phyloP scores from a whole-genome alignment of 2,888 invertebrate species.

The Minunthozetes semirufus region DNA sequence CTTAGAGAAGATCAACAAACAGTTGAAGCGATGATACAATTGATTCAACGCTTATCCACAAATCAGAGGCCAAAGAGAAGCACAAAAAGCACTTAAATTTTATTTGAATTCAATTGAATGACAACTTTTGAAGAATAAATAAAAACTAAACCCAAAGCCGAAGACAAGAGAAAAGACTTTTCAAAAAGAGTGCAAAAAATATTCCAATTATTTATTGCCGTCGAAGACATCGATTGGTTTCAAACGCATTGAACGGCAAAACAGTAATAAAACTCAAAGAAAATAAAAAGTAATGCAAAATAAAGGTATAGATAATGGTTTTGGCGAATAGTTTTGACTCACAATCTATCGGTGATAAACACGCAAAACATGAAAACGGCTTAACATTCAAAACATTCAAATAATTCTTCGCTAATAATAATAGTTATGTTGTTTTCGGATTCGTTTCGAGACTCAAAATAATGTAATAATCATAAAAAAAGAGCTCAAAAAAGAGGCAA shows the following conservation, averaged over 20 bases:
- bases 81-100: slow-evolving; percentile 15
- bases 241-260: background rate
- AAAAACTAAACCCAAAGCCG: background rate
- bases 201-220: slow-evolving; percentile 21
- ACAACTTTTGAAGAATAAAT: background rate
- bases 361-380: slow-evolving; percentile 12
- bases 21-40: slow-evolving; percentile 5
- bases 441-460: background rate
- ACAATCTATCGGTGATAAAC: background rate
- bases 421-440: slow-evolving; percentile 11
- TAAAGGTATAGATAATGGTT: background rate
- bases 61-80: background rate
- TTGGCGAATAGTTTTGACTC: background rate
- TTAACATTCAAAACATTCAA: slow-evolving; percentile 14
- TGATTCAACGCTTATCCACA: background rate
- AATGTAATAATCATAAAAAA: background rate
- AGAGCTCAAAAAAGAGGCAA: too few species aligned
- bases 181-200: slow-evolving; percentile 6
- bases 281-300: background rate
- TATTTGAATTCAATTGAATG: slow-evolving; percentile 28
- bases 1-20: background rate
- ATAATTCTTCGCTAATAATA: slow-evolving; percentile 11
- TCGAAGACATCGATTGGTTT: slow-evolving; percentile 23
- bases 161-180: background rate
- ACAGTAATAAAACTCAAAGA: background rate